Percentiles rank a stretch among this genome's conserved stretches.
Conservation (phyloP, 2,113 vertebrate genomes). For the Labeo rohita region DNA sequence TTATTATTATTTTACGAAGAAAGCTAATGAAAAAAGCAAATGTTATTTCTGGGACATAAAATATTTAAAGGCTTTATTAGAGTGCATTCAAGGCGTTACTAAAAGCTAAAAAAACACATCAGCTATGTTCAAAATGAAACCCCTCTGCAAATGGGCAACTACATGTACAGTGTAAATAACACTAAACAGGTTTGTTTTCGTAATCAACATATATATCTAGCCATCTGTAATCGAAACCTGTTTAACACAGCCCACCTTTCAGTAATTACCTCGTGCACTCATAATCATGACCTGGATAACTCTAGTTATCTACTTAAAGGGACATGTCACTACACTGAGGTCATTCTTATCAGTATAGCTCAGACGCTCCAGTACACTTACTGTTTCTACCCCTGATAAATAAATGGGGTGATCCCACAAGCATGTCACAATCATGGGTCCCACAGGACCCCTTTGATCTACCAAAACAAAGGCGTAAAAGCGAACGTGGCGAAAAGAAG, state of each 20-base stretch:
- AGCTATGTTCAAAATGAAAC: neutral
- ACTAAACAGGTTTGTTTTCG: neutral
- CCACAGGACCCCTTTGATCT: neutral
- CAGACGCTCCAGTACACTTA: neutral
- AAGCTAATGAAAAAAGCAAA: neutral
- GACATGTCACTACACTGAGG: constrained; percentile 23
- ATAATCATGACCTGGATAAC: constrained; percentile 13
- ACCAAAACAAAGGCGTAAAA: neutral
- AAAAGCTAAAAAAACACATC: neutral
- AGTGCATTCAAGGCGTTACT: neutral
- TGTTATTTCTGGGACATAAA: neutral
- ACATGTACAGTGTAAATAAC: neutral
- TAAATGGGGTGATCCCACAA: neutral
- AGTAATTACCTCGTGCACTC: neutral
- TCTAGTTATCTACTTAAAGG: neutral
- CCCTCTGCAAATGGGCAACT: neutral
- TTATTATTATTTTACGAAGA: neutral
- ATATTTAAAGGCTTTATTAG: too few species aligned
- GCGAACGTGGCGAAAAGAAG: neutral
- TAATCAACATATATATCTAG: too few species aligned
- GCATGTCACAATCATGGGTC: neutral
- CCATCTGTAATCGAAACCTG: neutral
- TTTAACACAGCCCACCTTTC: neutral
- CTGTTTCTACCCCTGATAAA: neutral
- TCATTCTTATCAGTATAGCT: constrained; percentile 17